These are phyloP conservation scores for Liolophura sinensis DNA, from an alignment of 1,140 invertebrate species.

Conservation along the genomic window DNA sequence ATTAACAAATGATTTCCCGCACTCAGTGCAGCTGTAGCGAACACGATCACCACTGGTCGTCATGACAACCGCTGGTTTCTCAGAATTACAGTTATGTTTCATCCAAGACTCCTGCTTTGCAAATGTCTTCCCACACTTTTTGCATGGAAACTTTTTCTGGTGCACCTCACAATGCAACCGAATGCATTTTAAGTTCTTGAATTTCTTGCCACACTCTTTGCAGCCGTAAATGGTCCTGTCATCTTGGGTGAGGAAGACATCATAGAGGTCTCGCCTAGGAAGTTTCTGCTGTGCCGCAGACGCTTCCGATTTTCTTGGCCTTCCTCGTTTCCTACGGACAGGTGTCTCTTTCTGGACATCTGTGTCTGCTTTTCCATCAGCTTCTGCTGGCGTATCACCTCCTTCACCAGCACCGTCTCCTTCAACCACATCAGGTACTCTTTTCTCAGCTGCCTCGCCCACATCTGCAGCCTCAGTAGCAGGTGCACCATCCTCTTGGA, in stretches of 20 bases:
- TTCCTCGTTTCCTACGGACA: too few species aligned
- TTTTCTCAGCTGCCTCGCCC: neutral
- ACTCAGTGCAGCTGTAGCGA: slow-evolving; percentile 28
- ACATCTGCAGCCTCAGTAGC: neutral
- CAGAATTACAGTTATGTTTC: slow-evolving; percentile 36
- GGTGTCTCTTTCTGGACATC: too few species aligned
- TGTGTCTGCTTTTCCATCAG: too few species aligned
- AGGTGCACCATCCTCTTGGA: neutral
- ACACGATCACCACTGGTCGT: slow-evolving; percentile 26
- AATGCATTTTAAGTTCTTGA: slow-evolving; percentile 33
- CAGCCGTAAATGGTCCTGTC: slow-evolving; percentile 34
- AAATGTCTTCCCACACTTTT: slow-evolving; percentile 41
- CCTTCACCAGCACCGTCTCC: too few species aligned
- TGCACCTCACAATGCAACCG: slow-evolving; percentile 41
- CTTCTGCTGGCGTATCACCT: too few species aligned
- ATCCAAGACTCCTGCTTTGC: slow-evolving; percentile 39
- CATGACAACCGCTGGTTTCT: slow-evolving; percentile 4
- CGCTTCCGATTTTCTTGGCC: too few species aligned
- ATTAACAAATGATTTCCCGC: slow-evolving; percentile 28
- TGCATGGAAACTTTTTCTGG: slow-evolving; percentile 38
- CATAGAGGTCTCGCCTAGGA: too few species aligned
- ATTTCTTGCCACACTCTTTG: slow-evolving; percentile 37
- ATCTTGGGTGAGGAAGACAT: neutral
- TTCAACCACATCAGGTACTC: neutral
- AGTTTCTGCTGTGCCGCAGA: too few species aligned